Base-by-base conservation (phyloP, 2,888 invertebrate species). In the Apantesis nais region DNA sequence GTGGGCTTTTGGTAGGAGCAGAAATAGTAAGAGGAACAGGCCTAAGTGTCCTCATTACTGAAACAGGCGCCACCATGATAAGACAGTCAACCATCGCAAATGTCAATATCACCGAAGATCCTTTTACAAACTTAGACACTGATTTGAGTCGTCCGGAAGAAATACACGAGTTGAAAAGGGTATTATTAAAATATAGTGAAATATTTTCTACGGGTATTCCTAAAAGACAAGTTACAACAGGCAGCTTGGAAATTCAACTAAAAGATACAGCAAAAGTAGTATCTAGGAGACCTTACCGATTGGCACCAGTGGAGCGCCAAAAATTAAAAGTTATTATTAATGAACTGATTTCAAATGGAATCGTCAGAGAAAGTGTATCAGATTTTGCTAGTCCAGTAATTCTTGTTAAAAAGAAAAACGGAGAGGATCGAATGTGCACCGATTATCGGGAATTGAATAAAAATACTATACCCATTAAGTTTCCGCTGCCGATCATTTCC, bases 341-440 rank as follows among this genome's bases (percentile, higher is more conserved):
- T 22, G 62, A 39, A 22, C 16, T 62, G 34, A 62, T 62, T 22
- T 37, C 14, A 9, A 14, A 37, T 8, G 62, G 62, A 19, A 62
- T 62, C 22, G 37, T 62, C 62, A 34, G 62, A 34, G 62, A 62
- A 39, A 62, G 62, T 62, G 37, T 22, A 22, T 62, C 62, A 9
- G 62, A 62, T 62, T 62, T 14, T 39, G 39, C 62, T 39, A 62
- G 37, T 22, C 62, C 62, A 16, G 62, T 62, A 8, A 62, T 62
- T 25, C 62, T 62, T 14, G 62, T 62, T 62, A 62, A 62, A 34
- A 62, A 62, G 34, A 66, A 64, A 16, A 64, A 64, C 31, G 64
- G 64, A 9, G 48, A 64, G 31, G 48, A 64, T 48, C 64, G 64
- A 64, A 64, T 64, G 64, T 64, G 64, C 31, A 64, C 64, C 2